Evolutionary conservation across 2,888 invertebrate species (phyloP).

Genomic region (Sylvicola cinctus): DNA sequence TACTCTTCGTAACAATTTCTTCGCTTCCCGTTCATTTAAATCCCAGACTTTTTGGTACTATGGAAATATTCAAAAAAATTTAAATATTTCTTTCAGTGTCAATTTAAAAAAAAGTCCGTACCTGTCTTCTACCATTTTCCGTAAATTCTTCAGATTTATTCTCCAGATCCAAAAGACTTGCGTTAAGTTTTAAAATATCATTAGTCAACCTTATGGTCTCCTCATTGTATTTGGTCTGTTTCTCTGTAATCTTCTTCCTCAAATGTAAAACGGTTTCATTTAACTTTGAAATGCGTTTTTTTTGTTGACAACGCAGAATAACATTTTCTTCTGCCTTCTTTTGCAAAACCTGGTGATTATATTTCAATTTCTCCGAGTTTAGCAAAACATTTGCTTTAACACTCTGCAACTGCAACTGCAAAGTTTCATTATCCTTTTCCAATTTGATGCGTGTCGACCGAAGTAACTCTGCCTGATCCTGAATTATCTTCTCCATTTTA

Average conservation of each 20-base stretch:
- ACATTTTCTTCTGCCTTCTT: conserved; percentile 75
- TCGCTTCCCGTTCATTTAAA: conserved; percentile 32
- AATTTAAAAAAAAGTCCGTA: neutral
- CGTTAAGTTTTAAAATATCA: conserved; percentile 45
- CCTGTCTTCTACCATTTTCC: conserved; percentile 39
- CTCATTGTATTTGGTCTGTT: conserved; percentile 38
- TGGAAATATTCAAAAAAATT: conserved; percentile 7
- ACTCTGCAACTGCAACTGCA: conserved; percentile 59
- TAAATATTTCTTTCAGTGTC: neutral
- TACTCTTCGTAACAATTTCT: conserved; percentile 30
- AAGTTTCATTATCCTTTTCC: conserved; percentile 46
- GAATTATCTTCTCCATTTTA: conserved; percentile 37
- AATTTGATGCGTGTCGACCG: conserved; percentile 46
- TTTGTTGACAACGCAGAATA: conserved; percentile 58
- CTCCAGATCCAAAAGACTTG: conserved; percentile 43
- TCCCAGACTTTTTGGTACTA: conserved; percentile 32
- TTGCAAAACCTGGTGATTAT: conserved; percentile 71
- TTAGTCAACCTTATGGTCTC: conserved; percentile 45
- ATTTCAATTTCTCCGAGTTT: conserved; percentile 77
- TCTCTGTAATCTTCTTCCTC: conserved; percentile 40
- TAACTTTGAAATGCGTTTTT: conserved; percentile 52
- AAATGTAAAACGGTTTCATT: conserved; percentile 48
- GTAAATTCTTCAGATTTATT: conserved; percentile 47
- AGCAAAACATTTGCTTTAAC: conserved; percentile 61
- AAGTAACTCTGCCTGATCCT: conserved; percentile 49